Percentiles rank a stretch among this genome's conserved stretches.
Conservation (phyloP, 2,113 vertebrate species). For the Meles meles region DNA sequence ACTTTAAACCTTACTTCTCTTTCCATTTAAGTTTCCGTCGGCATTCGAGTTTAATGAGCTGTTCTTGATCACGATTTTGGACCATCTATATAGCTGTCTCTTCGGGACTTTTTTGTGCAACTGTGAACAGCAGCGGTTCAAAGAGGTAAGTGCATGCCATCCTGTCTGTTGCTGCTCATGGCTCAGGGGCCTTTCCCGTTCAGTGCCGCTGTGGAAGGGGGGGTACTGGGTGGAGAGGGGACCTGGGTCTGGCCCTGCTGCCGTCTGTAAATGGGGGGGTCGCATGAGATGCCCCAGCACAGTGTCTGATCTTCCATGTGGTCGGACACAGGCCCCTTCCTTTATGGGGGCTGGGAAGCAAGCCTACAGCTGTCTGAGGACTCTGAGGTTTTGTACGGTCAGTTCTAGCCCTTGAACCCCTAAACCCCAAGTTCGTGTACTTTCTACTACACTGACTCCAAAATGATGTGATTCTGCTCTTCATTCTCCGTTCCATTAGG, state of each 20-base stretch:
- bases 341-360: neutral
- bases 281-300: neutral
- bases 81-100: constrained; percentile 97
- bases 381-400: neutral
- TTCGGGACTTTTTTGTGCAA: constrained; percentile 97
- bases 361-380: neutral
- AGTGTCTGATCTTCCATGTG: neutral
- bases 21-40: constrained; percentile 89
- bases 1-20: constrained; percentile 42
- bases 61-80: constrained; percentile 94
- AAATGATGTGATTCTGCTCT: neutral
- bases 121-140: constrained; percentile 90
- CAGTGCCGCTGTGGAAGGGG: neutral
- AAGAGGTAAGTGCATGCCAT: constrained; percentile 82
- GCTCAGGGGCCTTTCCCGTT: neutral
- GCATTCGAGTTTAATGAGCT: constrained; percentile 98
- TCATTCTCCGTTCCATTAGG: neutral
- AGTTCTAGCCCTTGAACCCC: neutral
- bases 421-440: neutral
- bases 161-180: neutral
- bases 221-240: neutral
- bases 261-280: neutral
- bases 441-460: neutral
- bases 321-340: neutral
- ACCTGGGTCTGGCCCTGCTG: neutral